Conservation (phyloP, 2,797 vertebrate species). For the Xenentodon cancila region DNA sequence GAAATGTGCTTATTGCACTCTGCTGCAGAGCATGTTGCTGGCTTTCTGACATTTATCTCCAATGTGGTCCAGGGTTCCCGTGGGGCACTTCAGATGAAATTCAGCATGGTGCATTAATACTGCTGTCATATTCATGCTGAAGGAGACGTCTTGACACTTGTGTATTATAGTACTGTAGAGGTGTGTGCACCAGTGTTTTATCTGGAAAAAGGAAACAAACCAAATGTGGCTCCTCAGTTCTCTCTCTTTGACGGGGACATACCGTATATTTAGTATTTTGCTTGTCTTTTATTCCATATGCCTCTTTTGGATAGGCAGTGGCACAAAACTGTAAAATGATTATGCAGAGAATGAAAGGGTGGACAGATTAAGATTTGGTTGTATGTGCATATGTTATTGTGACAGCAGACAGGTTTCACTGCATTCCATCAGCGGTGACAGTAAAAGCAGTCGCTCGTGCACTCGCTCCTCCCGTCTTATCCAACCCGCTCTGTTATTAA, state of each 20-base stretch:
- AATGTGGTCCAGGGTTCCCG: constrained; percentile 54
- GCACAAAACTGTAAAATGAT: constrained; percentile 19
- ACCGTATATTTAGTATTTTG: constrained; percentile 16
- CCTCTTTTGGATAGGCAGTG: constrained; percentile 38
- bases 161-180: constrained; percentile 20
- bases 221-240: constrained; percentile 6
- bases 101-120: constrained; percentile 63
- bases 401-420: constrained; percentile 26
- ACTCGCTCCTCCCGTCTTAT: constrained; percentile 41
- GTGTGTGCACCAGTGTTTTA: constrained; percentile 14
- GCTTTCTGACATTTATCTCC: constrained; percentile 53
- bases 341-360: constrained; percentile 21
- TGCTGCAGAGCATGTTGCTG: constrained; percentile 45
- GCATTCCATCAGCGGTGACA: constrained; percentile 44
- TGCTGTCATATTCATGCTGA: constrained; percentile 51
- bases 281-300: constrained; percentile 18
- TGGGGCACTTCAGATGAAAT: constrained; percentile 69
- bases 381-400: constrained; percentile 17
- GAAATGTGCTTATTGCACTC: constrained; percentile 45
- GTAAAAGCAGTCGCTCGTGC: constrained; percentile 35
- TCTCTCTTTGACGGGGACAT: constrained; percentile 18
- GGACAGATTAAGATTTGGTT: constrained; percentile 12
- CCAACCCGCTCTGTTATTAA: constrained; percentile 73
- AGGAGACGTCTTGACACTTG: constrained; percentile 44
- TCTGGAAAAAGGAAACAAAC: constrained; percentile 15